Base-by-base conservation (phyloP, 2,888 invertebrate genomes). In the Pandemis corylana region DNA sequence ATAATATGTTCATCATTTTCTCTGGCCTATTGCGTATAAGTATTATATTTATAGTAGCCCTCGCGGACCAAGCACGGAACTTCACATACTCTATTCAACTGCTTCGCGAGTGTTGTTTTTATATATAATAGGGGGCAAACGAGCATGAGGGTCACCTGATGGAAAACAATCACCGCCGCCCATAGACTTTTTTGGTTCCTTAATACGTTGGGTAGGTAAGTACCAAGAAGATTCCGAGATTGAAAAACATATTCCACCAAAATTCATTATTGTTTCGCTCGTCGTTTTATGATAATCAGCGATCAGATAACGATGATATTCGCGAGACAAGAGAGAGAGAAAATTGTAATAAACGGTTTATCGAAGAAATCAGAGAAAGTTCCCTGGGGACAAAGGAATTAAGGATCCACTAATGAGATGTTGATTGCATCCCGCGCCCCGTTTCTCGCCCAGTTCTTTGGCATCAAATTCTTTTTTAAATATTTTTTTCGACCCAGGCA, bases 401-500 rank as follows among this genome's bases (percentile, higher is more conserved):
- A 93, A 92, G 89, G 88, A 88, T 87, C 83, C 87, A 82, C 92
- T 93, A 93, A 93, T 93, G 92, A 92, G 92, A 93, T 93, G 93
- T 91, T 93, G 92, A 93, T 93, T 92, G 92, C 91, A 89, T 88
- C 88, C 88, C 85, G 83, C 84, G 87, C 84, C 84, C 83, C 89
- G 88, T 86, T 91, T 89, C 88, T 88, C 89, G 87, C 81, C 72
- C 76, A 78, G 80, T 85, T 87, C 84, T 86, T 89, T 88, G 85
- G 84, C 86, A 87, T 89, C 78, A 78, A 84, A 83, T 83, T 84
- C 83, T 82, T 81, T 82, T 85, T 86, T 84, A 82, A 77, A 77
- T 79, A 81, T 79, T 85, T 85, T 84, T 82, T 79, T 77, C 78
- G 77, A 79, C 80, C 73, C 77, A 75, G 80, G 83, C 84, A 82